These are phyloP conservation scores for Atractosteus spatula DNA, from an alignment of 2,113 vertebrate species.

Conservation along the genomic window DNA sequence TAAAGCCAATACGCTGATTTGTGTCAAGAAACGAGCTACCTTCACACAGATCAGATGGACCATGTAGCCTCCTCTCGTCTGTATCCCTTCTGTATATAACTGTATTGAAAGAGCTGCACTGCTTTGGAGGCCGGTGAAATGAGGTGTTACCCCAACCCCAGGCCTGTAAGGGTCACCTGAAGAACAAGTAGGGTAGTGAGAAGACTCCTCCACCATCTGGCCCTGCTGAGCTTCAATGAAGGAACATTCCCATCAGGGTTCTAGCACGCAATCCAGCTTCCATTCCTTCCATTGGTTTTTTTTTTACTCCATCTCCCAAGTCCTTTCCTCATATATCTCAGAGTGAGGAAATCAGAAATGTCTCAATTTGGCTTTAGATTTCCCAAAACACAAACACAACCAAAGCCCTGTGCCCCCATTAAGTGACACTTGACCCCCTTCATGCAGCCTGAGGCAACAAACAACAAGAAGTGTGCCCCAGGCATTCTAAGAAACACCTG, in stretches of 20 bases:
- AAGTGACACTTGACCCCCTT: background rate
- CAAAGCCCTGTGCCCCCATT: background rate
- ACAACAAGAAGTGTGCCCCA: background rate
- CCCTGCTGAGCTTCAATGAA: slow-evolving; percentile 53
- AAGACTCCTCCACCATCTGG: slow-evolving; percentile 9
- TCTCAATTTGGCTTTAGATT: background rate
- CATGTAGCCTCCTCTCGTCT: too few relatives aligned
- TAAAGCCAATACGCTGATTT: too few relatives aligned
- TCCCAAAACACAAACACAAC: background rate
- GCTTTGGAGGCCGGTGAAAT: background rate
- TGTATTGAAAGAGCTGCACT: too few relatives aligned
- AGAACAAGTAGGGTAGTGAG: background rate
- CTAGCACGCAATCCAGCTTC: slow-evolving; percentile 48
- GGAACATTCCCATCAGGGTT: slow-evolving; percentile 51
- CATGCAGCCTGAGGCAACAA: background rate
- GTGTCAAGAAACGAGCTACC: too few relatives aligned
- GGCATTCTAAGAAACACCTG: background rate
- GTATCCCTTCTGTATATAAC: too few relatives aligned
- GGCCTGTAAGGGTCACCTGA: background rate
- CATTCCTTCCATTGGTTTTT: slow-evolving; percentile 23
- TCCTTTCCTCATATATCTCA: slow-evolving; percentile 15
- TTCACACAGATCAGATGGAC: too few relatives aligned
- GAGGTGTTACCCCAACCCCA: background rate
- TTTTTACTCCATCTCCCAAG: slow-evolving; percentile 51
- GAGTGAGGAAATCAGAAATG: background rate